Evolutionary conservation across 1,140 invertebrate species (phyloP).

Genomic region (Lasioglossum albipes): DNA sequence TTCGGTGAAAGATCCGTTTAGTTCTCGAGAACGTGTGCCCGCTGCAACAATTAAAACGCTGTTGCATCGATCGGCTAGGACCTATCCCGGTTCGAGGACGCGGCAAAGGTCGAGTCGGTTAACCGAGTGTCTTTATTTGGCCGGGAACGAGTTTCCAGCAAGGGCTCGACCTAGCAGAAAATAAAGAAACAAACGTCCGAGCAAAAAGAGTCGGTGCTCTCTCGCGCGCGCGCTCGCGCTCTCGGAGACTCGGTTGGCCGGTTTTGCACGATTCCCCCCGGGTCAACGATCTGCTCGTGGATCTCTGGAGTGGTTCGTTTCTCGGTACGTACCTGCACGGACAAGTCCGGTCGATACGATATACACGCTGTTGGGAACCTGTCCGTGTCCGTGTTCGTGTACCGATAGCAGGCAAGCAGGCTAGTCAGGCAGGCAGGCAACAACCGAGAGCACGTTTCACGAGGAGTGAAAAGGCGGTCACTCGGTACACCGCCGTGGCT

Average conservation of each 20-base stretch:
- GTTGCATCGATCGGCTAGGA: neutral
- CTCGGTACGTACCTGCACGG: conserved; percentile 34
- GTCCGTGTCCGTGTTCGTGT: neutral
- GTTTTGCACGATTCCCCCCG: conserved; percentile 24
- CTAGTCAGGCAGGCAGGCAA: conserved; percentile 18
- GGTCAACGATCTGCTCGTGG: conserved; percentile 45
- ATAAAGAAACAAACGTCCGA: conserved; percentile 16
- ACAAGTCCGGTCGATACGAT: conserved; percentile 25
- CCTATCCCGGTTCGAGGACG: neutral
- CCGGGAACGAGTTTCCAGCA: conserved; percentile 19
- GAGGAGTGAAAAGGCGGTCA: conserved; percentile 74
- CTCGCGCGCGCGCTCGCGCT: too few species aligned
- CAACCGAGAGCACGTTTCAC: conserved; percentile 45
- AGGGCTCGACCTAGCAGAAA: conserved; percentile 7
- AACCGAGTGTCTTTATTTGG: neutral
- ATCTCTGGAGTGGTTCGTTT: conserved; percentile 29
- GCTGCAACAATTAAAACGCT: neutral
- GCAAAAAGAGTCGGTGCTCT: neutral
- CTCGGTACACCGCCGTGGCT: conserved; percentile 53
- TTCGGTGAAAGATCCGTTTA: too few species aligned
- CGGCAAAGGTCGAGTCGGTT: conserved; percentile 17
- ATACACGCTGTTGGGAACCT: neutral
- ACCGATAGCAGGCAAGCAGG: conserved; percentile 21
- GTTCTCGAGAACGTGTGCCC: too few species aligned
- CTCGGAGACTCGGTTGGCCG: conserved; percentile 16